Evolutionary conservation across 2,113 vertebrate species (phyloP), one percentile per base, ranked within the genome.

Genomic region (Nothobranchius furzeri): DNA sequence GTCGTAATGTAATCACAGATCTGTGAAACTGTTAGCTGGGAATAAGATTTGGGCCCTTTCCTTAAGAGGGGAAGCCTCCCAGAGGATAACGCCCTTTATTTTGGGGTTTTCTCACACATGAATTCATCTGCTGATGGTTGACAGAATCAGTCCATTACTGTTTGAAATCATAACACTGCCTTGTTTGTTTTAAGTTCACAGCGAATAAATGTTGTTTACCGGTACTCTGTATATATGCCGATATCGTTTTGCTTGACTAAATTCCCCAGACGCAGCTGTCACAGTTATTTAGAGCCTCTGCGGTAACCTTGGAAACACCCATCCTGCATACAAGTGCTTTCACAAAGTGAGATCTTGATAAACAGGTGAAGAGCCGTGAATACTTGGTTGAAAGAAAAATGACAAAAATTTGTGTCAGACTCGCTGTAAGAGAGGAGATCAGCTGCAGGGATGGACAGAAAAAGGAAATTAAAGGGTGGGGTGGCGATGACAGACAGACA

Each of bases 251-350:
- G 64, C 84, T 86, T 84, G 83, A 89, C 78, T 77, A 78, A 74
- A 84, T 79, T 85, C 82, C 84, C 81, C 65, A 81, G 87, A 60
- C 82, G 78, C 88, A 89, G 87, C 88, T 89, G 90, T 82, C 88
- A 89, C 81, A 73, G 76, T 88, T 87, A 88, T 91, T 88, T 89
- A 89, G 76, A 86, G 81, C 78, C 75, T 79, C 83, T 73, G 79
- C 61, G 57, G 87, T 90, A 88, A 86, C 88, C 88, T 87, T 91
- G 88, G 90, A 80, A 91, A 91, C 90, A 76, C 84, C 79, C 83
- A 73, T 62, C 80, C 71, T 66, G 78, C 75, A 66, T 64, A 69
- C 73, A 81, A 83, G 84, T 87, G 87, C 83, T 84, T 74, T 81
- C 75, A 49, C 73, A 70, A 86, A 86, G 73, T 77, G 72, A 73